Percentiles rank a stretch among this genome's conserved stretches.
Evolutionary conservation across 2,113 vertebrate genomes (phyloP).

Genomic region (Burhinus bistriatus): DNA sequence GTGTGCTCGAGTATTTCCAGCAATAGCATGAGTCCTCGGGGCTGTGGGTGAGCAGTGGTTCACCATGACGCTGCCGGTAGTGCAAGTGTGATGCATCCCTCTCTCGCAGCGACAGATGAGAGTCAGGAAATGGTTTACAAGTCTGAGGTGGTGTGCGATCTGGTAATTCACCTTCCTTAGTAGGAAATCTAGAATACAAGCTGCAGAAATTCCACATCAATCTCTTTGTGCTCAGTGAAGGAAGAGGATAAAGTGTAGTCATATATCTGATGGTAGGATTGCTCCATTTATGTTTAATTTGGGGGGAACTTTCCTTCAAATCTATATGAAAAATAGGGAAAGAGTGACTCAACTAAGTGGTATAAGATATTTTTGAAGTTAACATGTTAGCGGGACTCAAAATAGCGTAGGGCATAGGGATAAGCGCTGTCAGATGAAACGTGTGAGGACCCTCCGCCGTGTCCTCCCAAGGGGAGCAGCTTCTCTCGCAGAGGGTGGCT

Average conservation of each 20-base stretch:
- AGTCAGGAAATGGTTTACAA: slow-evolving; percentile 20
- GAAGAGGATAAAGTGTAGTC: not conserved
- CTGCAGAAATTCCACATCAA: not conserved
- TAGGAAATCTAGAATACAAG: not conserved
- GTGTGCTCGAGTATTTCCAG: not conserved
- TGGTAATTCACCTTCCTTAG: not conserved
- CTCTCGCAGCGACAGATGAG: not conserved
- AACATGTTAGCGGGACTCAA: not conserved
- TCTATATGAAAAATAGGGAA: not conserved
- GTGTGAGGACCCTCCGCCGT: not conserved
- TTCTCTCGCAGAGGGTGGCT: not conserved
- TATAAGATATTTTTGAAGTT: not conserved
- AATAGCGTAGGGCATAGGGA: rapidly evolving
- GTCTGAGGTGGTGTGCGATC: not conserved
- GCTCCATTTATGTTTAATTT: not conserved
- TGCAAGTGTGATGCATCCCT: not conserved
- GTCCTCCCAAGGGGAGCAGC: not conserved
- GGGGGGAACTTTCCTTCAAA: not conserved
- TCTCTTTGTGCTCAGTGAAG: not conserved
- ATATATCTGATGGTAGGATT: not conserved
- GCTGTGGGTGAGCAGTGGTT: not conserved
- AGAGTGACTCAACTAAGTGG: not conserved
- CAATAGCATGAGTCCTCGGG: not conserved
- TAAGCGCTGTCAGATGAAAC: not conserved
- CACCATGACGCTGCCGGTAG: not conserved